Conservation (phyloP, 2,888 invertebrate genomes). For the Trissonchulus latispiculum region DNA sequence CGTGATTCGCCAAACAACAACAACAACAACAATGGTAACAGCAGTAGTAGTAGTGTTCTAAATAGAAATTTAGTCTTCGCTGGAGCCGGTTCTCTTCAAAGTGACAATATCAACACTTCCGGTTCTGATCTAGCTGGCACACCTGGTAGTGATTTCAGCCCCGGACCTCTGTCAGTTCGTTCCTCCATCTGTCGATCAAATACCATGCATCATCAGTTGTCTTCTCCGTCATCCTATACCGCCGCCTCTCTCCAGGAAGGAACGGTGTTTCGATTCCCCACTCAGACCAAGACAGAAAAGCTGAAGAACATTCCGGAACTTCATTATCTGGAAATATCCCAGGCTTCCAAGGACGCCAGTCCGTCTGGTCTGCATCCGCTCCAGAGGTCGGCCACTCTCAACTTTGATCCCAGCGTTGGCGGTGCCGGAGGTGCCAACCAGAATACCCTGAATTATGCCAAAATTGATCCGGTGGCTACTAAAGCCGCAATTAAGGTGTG, state of each 20-base stretch:
- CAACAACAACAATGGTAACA: neutral
- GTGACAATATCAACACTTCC: neutral
- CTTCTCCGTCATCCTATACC: neutral
- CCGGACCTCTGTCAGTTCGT: neutral
- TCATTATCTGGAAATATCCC: neutral
- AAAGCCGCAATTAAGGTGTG: neutral
- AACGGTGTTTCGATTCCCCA: neutral
- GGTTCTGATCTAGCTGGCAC: neutral
- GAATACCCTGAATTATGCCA: neutral
- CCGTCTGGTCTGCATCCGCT: neutral
- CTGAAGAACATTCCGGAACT: neutral
- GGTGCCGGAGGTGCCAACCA: neutral
- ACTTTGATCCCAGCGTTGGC: neutral
- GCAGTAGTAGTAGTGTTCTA: no score
- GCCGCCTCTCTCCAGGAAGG: neutral
- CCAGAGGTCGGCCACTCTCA: neutral
- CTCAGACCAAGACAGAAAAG: no score
- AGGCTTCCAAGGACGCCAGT: neutral
- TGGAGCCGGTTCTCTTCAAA: neutral
- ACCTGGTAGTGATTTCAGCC: neutral
- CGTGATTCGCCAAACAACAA: neutral
- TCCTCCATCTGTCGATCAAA: neutral
- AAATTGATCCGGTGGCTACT: neutral
- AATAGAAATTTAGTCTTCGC: no score
- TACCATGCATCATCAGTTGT: no score